These are phyloP conservation scores for Mactra quadrangularis DNA, from an alignment of 1,140 invertebrate genomes.

Conservation along the genomic window DNA sequence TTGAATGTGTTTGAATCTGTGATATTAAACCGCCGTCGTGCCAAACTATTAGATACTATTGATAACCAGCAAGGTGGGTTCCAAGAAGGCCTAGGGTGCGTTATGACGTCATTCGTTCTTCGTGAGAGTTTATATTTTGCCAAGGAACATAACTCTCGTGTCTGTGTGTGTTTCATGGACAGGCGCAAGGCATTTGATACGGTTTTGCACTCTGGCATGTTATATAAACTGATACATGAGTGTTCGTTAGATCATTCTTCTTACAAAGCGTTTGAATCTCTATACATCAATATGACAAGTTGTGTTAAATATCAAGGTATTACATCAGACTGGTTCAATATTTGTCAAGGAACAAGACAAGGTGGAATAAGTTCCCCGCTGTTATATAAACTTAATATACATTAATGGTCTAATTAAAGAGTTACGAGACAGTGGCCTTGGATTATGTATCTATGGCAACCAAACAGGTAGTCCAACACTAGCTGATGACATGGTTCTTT, in stretches of 20 bases:
- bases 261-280: too few relatives aligned
- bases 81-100: slow-evolving; percentile 23
- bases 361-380: background rate
- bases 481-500: too few relatives aligned
- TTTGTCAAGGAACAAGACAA: slow-evolving; percentile 1
- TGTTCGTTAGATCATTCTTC: too few relatives aligned
- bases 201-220: too few relatives aligned
- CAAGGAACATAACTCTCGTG: slow-evolving; percentile 13
- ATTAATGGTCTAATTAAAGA: too few relatives aligned
- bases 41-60: background rate
- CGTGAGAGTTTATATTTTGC: slow-evolving; percentile 18
- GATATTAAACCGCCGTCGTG: background rate
- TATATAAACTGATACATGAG: too few relatives aligned
- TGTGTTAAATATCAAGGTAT: too few relatives aligned
- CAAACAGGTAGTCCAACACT: too few relatives aligned
- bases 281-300: too few relatives aligned
- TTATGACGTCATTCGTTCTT: slow-evolving; percentile 44
- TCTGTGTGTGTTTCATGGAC: background rate
- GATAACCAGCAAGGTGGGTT: slow-evolving; percentile 24
- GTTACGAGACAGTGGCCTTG: too few relatives aligned
- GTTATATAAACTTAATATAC: too few relatives aligned
- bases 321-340: slow-evolving; percentile 1
- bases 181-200: background rate
- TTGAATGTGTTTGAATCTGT: slow-evolving; percentile 21
- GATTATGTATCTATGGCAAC: too few relatives aligned